These are phyloP conservation scores for Watsonalla binaria DNA, from an alignment of 2,888 invertebrate genomes.

Conservation along the genomic window DNA sequence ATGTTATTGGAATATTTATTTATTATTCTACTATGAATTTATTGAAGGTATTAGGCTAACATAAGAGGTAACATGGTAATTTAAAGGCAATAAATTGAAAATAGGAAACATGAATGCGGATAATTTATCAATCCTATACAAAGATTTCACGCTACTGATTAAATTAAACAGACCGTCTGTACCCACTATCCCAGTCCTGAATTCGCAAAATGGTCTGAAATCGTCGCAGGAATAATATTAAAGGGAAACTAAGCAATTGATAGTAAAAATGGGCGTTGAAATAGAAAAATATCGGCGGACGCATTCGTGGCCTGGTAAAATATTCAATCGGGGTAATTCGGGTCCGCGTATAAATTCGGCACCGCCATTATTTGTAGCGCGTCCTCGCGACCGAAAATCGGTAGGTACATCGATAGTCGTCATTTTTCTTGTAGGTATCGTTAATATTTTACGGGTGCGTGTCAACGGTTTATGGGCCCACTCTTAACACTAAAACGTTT, in stretches of 20 bases:
- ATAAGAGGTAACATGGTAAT: no score
- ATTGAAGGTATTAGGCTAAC: no score
- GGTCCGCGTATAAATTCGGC: constrained; percentile 74
- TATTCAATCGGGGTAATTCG: constrained; percentile 78
- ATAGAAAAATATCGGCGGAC: constrained; percentile 76
- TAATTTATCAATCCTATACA: no score
- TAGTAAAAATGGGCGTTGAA: constrained; percentile 74
- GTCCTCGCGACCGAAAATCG: constrained; percentile 74
- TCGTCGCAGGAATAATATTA: constrained; percentile 66
- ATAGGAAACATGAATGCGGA: no score
- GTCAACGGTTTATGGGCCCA: constrained; percentile 75
- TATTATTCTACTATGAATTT: no score
- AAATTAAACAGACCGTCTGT: not conserved
- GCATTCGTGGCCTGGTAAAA: constrained; percentile 76
- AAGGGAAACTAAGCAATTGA: constrained; percentile 76
- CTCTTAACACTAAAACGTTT: constrained; percentile 78
- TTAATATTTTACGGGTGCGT: constrained; percentile 78
- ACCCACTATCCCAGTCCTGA: not conserved
- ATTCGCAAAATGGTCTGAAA: constrained; percentile 20
- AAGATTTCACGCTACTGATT: no score
- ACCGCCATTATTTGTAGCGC: constrained; percentile 74
- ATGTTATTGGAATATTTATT: no score
- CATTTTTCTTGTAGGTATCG: constrained; percentile 76
- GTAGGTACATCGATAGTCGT: constrained; percentile 74
- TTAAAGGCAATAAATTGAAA: no score